Evolutionary conservation across 1,140 invertebrate genomes (phyloP).

Genomic region (Helicoverpa zea): DNA sequence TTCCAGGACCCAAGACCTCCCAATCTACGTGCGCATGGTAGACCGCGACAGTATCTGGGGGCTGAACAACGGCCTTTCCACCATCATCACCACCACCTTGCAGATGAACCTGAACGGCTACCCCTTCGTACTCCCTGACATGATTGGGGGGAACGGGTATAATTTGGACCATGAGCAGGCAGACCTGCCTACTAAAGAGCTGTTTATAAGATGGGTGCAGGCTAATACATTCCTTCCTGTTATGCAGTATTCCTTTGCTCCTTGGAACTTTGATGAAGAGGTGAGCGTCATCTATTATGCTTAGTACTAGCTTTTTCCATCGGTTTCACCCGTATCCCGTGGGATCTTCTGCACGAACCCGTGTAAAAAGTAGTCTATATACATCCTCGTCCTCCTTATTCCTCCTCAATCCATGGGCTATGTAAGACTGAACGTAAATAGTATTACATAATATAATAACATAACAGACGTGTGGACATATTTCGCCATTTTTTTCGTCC

Average conservation of each 20-base stretch:
- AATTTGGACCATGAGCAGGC: conserved; percentile 79
- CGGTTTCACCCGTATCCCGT: no score
- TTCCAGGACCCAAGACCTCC: conserved; percentile 91
- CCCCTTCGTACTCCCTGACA: conserved; percentile 95
- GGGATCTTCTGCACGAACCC: no score
- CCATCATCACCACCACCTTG: conserved; percentile 93
- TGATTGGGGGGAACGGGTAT: conserved; percentile 97
- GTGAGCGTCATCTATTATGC: conserved; percentile 75
- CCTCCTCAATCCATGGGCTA: no score
- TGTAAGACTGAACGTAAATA: no score
- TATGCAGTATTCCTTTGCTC: conserved; percentile 95
- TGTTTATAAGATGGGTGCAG: conserved; percentile 97
- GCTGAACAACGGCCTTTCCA: conserved; percentile 92
- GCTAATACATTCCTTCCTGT: conserved; percentile 95
- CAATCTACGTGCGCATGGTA: conserved; percentile 95
- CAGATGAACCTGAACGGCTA: conserved; percentile 96
- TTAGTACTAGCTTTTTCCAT: no score
- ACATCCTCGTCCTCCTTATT: no score
- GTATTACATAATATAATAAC: no score
- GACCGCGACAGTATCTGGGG: conserved; percentile 95
- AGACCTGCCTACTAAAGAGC: conserved; percentile 90
- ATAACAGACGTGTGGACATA: no score
- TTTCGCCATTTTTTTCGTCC: no score
- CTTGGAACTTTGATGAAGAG: conserved; percentile 95
- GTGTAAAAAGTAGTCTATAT: no score